Percentiles rank a stretch among this genome's conserved stretches.
Evolutionary conservation across 1,140 invertebrate species (phyloP).

Genomic region (Hormaphis cornu): DNA sequence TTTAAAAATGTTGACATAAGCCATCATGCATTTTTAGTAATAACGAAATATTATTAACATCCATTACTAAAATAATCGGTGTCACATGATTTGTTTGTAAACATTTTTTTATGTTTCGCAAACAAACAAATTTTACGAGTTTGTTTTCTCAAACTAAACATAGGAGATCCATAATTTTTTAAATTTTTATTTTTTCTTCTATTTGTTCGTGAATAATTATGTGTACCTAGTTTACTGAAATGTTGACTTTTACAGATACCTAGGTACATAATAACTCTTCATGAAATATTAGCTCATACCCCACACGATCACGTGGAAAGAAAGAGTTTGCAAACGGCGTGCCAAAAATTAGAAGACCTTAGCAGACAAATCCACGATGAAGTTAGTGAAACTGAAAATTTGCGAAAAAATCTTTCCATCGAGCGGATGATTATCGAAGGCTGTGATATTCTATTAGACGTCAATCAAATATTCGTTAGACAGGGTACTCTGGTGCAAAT

Average conservation of each 20-base stretch:
- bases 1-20: no score
- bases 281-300: constrained; percentile 83
- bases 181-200: no score
- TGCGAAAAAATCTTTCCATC: constrained; percentile 83
- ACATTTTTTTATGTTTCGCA: no score
- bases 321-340: constrained; percentile 76
- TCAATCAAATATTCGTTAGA: constrained; percentile 83
- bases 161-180: no score
- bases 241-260: constrained; percentile 64
- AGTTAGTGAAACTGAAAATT: constrained; percentile 88
- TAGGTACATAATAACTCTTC: constrained; percentile 82
- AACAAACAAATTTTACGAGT: no score
- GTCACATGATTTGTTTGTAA: no score
- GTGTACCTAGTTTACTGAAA: no score
- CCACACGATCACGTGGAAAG: constrained; percentile 91
- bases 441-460: constrained; percentile 86
- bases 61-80: no score
- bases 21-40: no score
- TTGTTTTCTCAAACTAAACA: no score
- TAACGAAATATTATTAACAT: no score
- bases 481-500: constrained; percentile 68
- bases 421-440: constrained; percentile 92
- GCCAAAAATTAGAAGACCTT: constrained; percentile 79
- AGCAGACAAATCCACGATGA: constrained; percentile 78
- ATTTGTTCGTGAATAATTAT: no score